Evolutionary conservation across 2,113 vertebrate genomes (phyloP), one percentile per base, ranked within the genome.

Genomic region (Phodopus roborovskii): DNA sequence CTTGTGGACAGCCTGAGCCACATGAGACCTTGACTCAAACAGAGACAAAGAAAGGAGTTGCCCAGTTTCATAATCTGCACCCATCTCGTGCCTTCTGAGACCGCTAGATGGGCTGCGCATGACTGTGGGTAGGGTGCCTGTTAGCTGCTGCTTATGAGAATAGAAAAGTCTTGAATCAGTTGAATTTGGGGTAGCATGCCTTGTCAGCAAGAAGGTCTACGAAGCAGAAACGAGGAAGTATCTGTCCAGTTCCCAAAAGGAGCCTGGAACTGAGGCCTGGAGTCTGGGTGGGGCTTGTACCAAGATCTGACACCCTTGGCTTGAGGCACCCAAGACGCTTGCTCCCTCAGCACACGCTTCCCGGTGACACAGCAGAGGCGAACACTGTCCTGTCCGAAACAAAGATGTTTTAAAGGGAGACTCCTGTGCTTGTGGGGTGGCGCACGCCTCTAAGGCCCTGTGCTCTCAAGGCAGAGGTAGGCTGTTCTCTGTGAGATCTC

Each of bases 221-320:
- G 79, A 96, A 96, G 92, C 86, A 94, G 96, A 93, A 89, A 94
- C 78, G 78, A 97, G 96, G 92, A 97, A 96, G 90, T 95, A 7
- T 83, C 58, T 36, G 30, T 91, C 86, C 28, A 48, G 79, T 88
- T 84, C 73, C 22, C 5, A 39, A 78, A 36, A 88, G 77, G 74
- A 77, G 17, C 42, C 7, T 1, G 2, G 53, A 24, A 78, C 19
- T 28, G 3, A 48, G n/a, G 28, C 79, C 33, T 3, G 13, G 86
- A 90, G 42, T 94, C 75, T 33, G 73, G 83, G 10, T 73, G 56
- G 48, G 90, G 33, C 73, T n/a, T 16, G 74, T 83, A 66, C 45
- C 56, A 60, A 94, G 66, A 56, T 79, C 39, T 39, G 60, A 45
- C n/a, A 50, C 74, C 26, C 83, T 20, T 2, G 12, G 24, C 60